Base-by-base conservation (phyloP, 2,113 vertebrate genomes). In the Mastomys coucha region DNA sequence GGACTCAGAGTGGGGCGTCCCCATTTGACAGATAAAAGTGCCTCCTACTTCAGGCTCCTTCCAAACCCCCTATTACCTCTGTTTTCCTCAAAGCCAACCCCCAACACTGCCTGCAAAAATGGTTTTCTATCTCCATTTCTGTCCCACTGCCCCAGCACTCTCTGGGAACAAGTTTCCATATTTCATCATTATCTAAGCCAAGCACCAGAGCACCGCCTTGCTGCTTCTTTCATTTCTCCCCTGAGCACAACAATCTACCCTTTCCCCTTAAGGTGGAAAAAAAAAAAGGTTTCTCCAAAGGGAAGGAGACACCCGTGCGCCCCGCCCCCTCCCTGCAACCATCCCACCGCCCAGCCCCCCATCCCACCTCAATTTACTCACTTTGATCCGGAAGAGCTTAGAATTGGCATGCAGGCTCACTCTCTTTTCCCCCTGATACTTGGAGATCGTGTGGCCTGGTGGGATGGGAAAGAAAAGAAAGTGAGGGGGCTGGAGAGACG, bases 321-420 rank as follows among this genome's bases (percentile, higher is more conserved):
- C 82, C 28, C 22, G 67, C 82, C 72, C 91, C 77, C 72, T 3
- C 45, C 85, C 63, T n/a, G n/a, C n/a, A n/a, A n/a, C n/a, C n/a
- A n/a, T n/a, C n/a, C n/a, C n/a, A n/a, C n/a, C n/a, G n/a, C n/a
- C n/a, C n/a, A n/a, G n/a, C 65, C 11, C 26, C 67, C 67, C 12
- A 28, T 5, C 67, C 13, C 12, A 5, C 65, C 31, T 31, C 12
- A 11, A 88, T 97, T 91, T 94, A 94, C 97, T 98, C 94, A 98
- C 98, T 98, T 97, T 95, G 97, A 97, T 97, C 96, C 96, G 95
- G 97, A 96, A 93, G 97, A 95, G 91, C 96, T 97, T 97, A 97
- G 95, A 96, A 98, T 85, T 96, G 97, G 97, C 97, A 97, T 98
- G 97, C 98, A 97, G 97, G 97, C 94, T 70, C 56, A 39, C 73